Conservation (phyloP, 2,113 vertebrate species). For the Callionymus lyra region DNA sequence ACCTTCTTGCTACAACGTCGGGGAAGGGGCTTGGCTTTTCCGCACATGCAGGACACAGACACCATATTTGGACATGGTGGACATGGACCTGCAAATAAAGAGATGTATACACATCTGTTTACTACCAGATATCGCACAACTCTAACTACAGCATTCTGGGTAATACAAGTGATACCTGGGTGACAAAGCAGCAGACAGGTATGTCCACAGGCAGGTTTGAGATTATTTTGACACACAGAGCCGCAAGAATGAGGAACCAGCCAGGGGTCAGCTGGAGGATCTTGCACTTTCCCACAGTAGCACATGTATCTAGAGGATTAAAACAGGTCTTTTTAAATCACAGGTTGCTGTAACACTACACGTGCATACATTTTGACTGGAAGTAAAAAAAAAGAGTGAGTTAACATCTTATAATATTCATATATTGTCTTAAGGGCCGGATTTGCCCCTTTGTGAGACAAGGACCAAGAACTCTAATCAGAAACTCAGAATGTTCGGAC, state of each 20-base stretch:
- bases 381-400: too few relatives aligned
- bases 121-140: too few relatives aligned
- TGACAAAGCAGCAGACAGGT: conserved; percentile 93
- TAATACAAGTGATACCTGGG: too few relatives aligned
- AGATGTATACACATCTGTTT: neutral
- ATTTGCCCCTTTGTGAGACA: too few relatives aligned
- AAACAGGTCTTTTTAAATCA: too few relatives aligned
- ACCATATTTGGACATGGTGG: conserved; percentile 97
- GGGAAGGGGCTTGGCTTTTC: conserved; percentile 78
- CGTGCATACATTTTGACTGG: too few relatives aligned
- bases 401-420: too few relatives aligned
- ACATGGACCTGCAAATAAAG: conserved; percentile 75
- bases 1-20: conserved; percentile 87
- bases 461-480: too few relatives aligned
- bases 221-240: conserved; percentile 80
- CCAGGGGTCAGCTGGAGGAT: conserved; percentile 87
- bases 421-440: too few relatives aligned
- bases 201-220: conserved; percentile 87
- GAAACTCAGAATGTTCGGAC: too few relatives aligned
- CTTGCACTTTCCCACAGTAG: conserved; percentile 90
- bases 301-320: conserved; percentile 75
- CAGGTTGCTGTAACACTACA: too few relatives aligned
- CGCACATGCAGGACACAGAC: conserved; percentile 79
- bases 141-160: too few relatives aligned
- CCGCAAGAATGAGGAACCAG: conserved; percentile 96